Percentiles rank a stretch among this genome's conserved stretches.
Evolutionary conservation across 2,113 vertebrate species (phyloP).

Genomic region (Gadus chalcogrammus): DNA sequence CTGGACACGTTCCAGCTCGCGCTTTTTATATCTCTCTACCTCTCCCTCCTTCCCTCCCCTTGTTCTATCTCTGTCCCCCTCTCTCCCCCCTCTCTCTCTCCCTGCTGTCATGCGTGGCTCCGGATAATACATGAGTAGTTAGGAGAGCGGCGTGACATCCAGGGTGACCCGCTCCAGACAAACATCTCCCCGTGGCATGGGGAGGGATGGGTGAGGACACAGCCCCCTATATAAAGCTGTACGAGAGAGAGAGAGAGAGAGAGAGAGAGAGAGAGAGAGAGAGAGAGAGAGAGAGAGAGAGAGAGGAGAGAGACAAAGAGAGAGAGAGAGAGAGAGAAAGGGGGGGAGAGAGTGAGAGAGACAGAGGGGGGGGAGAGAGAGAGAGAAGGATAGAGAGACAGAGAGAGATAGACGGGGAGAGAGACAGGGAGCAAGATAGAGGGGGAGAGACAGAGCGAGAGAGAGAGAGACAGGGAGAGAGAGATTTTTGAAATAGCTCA

Average conservation of each 20-base stretch:
- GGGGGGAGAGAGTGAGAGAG: no score
- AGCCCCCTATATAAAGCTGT: constrained; percentile 20
- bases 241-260: constrained; percentile 27
- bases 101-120: constrained; percentile 22
- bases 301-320: no score
- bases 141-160: constrained; percentile 22
- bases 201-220: constrained; percentile 30
- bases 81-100: not conserved
- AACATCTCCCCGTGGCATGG: constrained; percentile 16
- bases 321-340: no score
- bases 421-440: no score
- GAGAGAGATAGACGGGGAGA: no score
- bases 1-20: constrained; percentile 7
- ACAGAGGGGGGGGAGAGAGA: no score
- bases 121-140: constrained; percentile 38
- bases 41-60: not conserved
- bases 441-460: no score
- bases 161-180: constrained; percentile 11
- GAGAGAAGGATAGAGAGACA: no score
- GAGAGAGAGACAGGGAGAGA: no score
- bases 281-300: no score
- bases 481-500: not conserved
- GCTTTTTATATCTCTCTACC: constrained; percentile 14
- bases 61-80: constrained; percentile 7
- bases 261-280: no score